Percentiles rank a stretch among this genome's conserved stretches.
These are phyloP conservation scores for Ascaphus truei DNA, from an alignment of 2,113 vertebrate genomes.

Conservation along the genomic window DNA sequence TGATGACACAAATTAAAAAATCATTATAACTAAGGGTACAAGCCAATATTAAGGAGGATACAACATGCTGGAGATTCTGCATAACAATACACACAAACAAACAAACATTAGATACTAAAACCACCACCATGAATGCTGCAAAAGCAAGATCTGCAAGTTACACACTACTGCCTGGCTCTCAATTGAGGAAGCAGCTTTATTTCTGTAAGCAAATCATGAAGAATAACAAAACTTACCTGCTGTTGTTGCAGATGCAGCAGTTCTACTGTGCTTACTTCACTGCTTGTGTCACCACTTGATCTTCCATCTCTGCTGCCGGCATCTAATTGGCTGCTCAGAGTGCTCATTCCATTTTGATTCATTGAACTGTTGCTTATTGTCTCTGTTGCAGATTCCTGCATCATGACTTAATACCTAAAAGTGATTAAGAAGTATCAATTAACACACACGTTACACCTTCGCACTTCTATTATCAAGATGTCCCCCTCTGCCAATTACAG, in stretches of 20 bases:
- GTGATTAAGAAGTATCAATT: slow-evolving; percentile 99
- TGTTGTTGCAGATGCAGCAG: slow-evolving; percentile 99
- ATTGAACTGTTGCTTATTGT: slow-evolving; percentile 99
- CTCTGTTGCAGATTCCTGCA: slow-evolving; percentile 99
- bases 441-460: slow-evolving; percentile 86
- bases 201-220: slow-evolving; percentile 54
- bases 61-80: not conserved
- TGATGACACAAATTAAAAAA: not conserved
- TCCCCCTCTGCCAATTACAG: slow-evolving; percentile 96
- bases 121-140: not conserved
- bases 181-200: slow-evolving; percentile 37
- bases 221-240: slow-evolving; percentile 97
- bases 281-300: slow-evolving; percentile 98
- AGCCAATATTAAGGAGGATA: not conserved
- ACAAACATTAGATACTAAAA: not conserved
- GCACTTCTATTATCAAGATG: slow-evolving; percentile 91
- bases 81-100: slow-evolving; percentile 25
- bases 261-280: slow-evolving; percentile 99
- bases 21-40: not conserved
- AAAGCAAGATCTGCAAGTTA: not conserved
- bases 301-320: slow-evolving; percentile 99
- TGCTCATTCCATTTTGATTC: slow-evolving; percentile 99
- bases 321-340: slow-evolving; percentile 99
- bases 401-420: slow-evolving; percentile 99
- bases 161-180: not conserved